These are phyloP conservation scores for Neoitamus cyanurus DNA, from an alignment of 2,888 invertebrate species.

Conservation along the genomic window DNA sequence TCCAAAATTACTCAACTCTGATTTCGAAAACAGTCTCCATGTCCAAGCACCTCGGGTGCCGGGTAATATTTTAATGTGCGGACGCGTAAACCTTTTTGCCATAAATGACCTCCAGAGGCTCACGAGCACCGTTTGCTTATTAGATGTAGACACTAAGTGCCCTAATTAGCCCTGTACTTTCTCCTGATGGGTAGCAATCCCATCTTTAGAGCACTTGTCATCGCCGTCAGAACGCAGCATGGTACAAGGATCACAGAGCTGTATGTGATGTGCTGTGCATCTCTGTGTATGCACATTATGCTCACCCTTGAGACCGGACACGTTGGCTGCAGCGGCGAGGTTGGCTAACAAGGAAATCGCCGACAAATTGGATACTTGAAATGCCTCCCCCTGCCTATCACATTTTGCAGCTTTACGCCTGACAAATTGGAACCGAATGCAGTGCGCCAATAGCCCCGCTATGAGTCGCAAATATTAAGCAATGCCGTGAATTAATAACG, in stretches of 20 bases:
- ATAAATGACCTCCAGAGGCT: background rate
- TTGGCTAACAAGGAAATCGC: constrained; percentile 19
- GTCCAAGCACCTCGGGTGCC: background rate
- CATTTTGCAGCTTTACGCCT: background rate
- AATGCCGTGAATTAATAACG: constrained; percentile 21
- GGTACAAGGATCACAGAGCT: background rate
- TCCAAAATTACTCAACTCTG: too few species aligned
- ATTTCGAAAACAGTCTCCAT: background rate
- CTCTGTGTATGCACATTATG: background rate
- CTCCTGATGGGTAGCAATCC: background rate
- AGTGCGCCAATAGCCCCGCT: background rate
- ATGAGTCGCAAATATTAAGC: background rate
- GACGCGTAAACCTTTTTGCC: background rate
- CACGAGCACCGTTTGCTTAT: background rate
- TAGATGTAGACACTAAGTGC: constrained; percentile 12
- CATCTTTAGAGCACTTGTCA: background rate
- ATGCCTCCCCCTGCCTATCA: background rate
- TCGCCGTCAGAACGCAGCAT: background rate
- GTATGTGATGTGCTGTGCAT: background rate
- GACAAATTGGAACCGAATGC: background rate
- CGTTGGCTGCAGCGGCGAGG: background rate
- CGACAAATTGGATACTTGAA: constrained; percentile 29
- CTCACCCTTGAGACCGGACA: background rate
- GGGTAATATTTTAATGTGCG: background rate
- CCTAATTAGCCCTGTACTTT: constrained; percentile 19